phyloP scores from a whole-genome alignment of 2,113 vertebrate genomes.

The Gadus chalcogrammus region DNA sequence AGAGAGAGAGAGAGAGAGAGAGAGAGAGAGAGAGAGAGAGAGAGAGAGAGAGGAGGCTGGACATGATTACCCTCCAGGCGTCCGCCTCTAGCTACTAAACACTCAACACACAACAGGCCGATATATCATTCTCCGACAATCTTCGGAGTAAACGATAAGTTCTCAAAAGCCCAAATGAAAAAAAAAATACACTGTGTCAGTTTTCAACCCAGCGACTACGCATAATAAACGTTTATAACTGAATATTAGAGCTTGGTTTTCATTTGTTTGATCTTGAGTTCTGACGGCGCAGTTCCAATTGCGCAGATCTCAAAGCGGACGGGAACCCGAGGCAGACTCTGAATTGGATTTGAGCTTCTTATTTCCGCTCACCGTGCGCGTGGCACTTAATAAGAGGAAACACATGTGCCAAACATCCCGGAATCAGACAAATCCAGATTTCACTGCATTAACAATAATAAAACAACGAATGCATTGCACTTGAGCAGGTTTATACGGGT shows the following conservation, averaged over 20 bases:
- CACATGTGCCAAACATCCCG: constrained; percentile 58
- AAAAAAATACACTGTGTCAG: too few relatives aligned
- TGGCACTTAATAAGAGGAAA: constrained; percentile 69
- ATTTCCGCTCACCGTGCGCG: constrained; percentile 47
- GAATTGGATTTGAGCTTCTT: constrained; percentile 65
- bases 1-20: too few relatives aligned
- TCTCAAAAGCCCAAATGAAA: constrained; percentile 5
- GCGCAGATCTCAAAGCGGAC: constrained; percentile 49
- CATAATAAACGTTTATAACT: too few relatives aligned
- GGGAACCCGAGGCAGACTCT: constrained; percentile 57
- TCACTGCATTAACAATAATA: constrained; percentile 38
- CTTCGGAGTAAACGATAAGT: constrained; percentile 22
- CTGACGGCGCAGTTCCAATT: too few relatives aligned
- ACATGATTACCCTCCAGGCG: constrained; percentile 52
- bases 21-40: constrained; percentile 17
- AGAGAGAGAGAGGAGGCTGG: constrained; percentile 26
- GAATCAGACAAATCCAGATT: constrained; percentile 46
- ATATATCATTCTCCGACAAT: constrained; percentile 3
- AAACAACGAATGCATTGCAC: constrained; percentile 44
- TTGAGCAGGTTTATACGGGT: constrained; percentile 11
- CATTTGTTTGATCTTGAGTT: too few relatives aligned
- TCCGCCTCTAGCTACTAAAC: constrained; percentile 18
- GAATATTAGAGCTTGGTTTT: too few relatives aligned
- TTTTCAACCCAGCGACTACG: too few relatives aligned
- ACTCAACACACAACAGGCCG: too few relatives aligned